These are phyloP conservation scores for Dryadula phaetusa DNA, from an alignment of 2,888 invertebrate species.

Conservation along the genomic window DNA sequence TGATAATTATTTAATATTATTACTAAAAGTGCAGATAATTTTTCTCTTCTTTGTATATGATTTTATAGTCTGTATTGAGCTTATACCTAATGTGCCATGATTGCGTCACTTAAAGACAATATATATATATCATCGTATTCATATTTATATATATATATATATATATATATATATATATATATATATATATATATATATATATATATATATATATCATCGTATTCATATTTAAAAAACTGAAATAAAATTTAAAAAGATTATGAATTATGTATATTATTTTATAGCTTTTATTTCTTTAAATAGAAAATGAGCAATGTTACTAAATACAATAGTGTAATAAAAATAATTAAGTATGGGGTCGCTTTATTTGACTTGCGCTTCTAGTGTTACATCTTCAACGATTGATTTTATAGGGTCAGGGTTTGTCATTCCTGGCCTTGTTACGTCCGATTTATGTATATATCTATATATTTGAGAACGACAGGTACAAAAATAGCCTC, in stretches of 20 bases:
- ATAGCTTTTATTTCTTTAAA: neutral
- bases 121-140: no score
- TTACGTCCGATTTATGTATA: neutral
- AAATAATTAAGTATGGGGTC: constrained; percentile 36
- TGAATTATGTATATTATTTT: neutral
- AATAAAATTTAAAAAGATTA: neutral
- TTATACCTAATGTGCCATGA: neutral
- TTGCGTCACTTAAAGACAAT: neutral
- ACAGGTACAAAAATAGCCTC: neutral
- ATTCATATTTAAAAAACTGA: neutral
- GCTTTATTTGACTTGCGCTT: constrained; percentile 38
- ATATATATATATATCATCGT: no score
- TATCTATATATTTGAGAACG: neutral
- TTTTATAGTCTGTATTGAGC: no score
- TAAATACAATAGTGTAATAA: constrained; percentile 31
- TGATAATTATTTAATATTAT: no score
- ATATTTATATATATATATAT: no score
- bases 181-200: no score
- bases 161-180: no score
- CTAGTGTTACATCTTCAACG: constrained; percentile 22
- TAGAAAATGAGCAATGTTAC: neutral
- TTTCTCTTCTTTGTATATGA: no score
- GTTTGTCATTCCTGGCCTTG: constrained; percentile 18
- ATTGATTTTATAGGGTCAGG: constrained; percentile 39
- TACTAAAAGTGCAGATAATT: no score